Evolutionary conservation across 2,113 vertebrate species (phyloP).

Genomic region (Theristicus caerulescens): DNA sequence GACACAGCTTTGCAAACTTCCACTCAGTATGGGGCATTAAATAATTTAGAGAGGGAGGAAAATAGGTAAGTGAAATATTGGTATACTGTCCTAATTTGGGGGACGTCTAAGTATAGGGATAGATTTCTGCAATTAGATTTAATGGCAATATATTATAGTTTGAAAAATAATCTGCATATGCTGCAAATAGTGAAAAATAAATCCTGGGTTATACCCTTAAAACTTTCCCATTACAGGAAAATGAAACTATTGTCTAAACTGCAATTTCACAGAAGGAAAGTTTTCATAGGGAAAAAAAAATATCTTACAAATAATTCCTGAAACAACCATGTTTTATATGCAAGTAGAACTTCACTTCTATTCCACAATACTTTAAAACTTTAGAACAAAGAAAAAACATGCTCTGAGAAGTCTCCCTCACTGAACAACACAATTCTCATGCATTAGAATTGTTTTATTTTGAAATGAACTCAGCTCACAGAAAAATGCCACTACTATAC

Average conservation of each 20-base stretch:
- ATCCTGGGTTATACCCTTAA: background rate
- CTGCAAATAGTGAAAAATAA: background rate
- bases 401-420: background rate
- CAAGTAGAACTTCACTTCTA: background rate
- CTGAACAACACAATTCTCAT: background rate
- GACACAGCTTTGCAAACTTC: background rate
- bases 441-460: background rate
- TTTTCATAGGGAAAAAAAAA: background rate
- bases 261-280: background rate
- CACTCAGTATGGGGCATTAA: background rate
- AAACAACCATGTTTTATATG: background rate
- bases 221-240: background rate
- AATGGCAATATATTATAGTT: background rate
- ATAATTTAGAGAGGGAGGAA: background rate
- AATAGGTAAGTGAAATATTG: background rate
- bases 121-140: background rate
- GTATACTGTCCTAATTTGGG: background rate
- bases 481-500: conserved; percentile 12
- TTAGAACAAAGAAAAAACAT: background rate
- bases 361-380: background rate
- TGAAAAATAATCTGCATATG: background rate
- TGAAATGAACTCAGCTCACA: background rate
- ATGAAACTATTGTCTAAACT: background rate
- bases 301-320: background rate
- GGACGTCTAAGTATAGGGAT: background rate